Base-by-base conservation (phyloP, 1,140 invertebrate species). In the Araneus ventricosus region DNA sequence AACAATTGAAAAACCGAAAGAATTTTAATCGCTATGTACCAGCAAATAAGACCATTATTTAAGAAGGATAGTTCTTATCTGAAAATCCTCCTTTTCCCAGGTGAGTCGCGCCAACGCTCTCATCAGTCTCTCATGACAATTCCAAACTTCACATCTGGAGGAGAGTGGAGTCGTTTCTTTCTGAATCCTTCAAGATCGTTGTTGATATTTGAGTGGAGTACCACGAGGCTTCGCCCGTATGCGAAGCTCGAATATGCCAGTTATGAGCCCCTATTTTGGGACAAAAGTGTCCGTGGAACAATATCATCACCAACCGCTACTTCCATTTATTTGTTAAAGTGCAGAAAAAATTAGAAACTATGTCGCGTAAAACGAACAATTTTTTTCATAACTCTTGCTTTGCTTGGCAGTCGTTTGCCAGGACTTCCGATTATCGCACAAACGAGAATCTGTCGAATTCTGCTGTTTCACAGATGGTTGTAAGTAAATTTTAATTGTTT, bases 201-300 rank as follows among this genome's bases (percentile, higher is more conserved):
- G 61, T 75, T 84, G 87, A 67, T 52, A 75, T 87, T 87, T 87
- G 52, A 63, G 63, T 87, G 27, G 57, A 61, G 34, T 63, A 87
- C 22, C 87, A 88, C 87, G 87, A 67, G 87, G 87, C 63, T 88
- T 88, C 63, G 63, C 87, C 85, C 87, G 37, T 34, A 61, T 34
- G 70, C 88, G 88, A 90, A 90, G 88, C 70, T 45, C 52, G 88
- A 90, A 90, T 90, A 90, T 90, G 88, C 88, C 63, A 24, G 88
- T 90, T 90, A 90, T 90, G 88, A 80, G 88, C 67, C 67, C 45
- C 30, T 34, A 34, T 90, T 57, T 90, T 30, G 88, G 88, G 88
- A 90, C 88, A 7, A 79, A 90, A 57, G 75, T 57, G 88, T 80
- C 88, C 88, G 52, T 59, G 52, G 27, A 90, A 80, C 45, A 34